These are phyloP conservation scores for Pangasius sanitwongsei DNA, from an alignment of 2,797 vertebrate species.

Conservation along the genomic window DNA sequence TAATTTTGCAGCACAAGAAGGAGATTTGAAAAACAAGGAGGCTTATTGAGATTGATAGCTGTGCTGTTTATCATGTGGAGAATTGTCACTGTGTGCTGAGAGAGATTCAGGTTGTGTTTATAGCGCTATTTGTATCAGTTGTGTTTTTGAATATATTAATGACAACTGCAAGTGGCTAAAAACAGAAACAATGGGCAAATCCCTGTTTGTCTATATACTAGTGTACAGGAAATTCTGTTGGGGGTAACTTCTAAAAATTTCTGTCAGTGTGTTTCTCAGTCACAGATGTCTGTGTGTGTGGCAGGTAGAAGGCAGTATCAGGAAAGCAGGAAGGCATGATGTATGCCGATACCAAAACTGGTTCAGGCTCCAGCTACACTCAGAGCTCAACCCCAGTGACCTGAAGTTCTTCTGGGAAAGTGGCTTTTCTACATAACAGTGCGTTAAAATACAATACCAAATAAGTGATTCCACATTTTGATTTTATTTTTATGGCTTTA, in stretches of 20 bases:
- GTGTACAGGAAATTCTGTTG: background rate
- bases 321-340: constrained; percentile 34
- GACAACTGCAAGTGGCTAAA: constrained; percentile 21
- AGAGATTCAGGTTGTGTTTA: constrained; percentile 36
- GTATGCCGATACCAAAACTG: constrained; percentile 17
- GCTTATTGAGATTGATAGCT: constrained; percentile 61
- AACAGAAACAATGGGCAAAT: constrained; percentile 7
- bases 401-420: constrained; percentile 64
- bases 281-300: constrained; percentile 1
- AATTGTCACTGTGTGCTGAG: constrained; percentile 39
- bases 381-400: constrained; percentile 52
- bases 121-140: constrained; percentile 39
- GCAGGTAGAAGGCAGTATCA: constrained; percentile 6
- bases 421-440: constrained; percentile 34
- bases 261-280: constrained; percentile 8
- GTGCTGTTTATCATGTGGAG: constrained; percentile 48
- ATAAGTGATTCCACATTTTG: background rate
- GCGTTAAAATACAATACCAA: background rate
- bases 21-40: constrained; percentile 62
- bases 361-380: background rate
- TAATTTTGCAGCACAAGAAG: constrained; percentile 70
- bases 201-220: background rate
- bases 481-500: background rate
- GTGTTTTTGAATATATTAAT: constrained; percentile 43
- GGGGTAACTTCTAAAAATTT: background rate